Percentiles rank a stretch among this genome's conserved stretches.
Conservation (phyloP, 2,888 invertebrate genomes). For the Theretra japonica region DNA sequence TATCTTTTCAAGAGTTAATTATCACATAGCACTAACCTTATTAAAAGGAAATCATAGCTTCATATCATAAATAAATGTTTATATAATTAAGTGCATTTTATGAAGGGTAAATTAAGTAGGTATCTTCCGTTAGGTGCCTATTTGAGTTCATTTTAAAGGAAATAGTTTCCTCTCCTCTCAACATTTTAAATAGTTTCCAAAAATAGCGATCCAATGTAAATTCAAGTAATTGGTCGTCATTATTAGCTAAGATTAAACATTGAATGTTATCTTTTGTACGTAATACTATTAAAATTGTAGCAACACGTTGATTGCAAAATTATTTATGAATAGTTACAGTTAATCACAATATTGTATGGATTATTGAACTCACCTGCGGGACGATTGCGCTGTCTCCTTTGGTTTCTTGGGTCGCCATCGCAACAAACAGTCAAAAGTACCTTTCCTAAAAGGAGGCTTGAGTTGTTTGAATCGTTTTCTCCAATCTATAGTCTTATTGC, state of each 20-base stretch:
- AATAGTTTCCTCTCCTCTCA: not conserved
- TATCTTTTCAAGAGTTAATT: conserved; percentile 38
- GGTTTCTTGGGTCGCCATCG: conserved; percentile 76
- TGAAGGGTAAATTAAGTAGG: not conserved
- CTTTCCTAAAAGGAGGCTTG: conserved; percentile 72
- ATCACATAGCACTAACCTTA: conserved; percentile 2
- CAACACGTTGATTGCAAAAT: too few species aligned
- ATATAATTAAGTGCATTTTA: too few species aligned
- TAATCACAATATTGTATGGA: not conserved
- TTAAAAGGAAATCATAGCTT: not conserved
- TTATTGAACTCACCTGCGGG: conserved; percentile 63
- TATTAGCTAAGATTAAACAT: not conserved
- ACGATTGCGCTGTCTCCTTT: conserved; percentile 52
- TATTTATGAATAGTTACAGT: too few species aligned
- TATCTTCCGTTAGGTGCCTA: too few species aligned
- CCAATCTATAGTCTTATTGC: conserved; percentile 63
- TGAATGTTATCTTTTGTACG: conserved; percentile 21
- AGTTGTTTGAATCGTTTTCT: conserved; percentile 73
- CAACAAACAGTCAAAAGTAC: conserved; percentile 74
- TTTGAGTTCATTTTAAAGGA: too few species aligned
- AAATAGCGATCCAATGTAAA: not conserved
- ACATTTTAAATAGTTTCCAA: not conserved
- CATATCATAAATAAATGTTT: not conserved
- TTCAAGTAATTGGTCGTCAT: not conserved
- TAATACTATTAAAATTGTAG: too few species aligned